Conservation (phyloP, 2,113 vertebrate genomes). For the Nematolebias whitei region DNA sequence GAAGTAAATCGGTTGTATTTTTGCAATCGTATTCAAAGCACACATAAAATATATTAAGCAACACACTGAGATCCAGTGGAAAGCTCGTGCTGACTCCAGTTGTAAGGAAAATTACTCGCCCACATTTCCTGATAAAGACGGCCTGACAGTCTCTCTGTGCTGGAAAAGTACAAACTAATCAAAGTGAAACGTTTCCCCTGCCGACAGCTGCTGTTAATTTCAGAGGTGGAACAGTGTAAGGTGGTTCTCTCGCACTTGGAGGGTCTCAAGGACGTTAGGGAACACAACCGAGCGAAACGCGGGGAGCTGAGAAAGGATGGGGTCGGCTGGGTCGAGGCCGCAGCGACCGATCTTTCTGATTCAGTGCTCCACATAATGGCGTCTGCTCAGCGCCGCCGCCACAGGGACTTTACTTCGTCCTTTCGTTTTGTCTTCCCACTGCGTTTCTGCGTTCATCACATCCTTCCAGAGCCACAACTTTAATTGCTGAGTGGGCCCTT, state of each 20-base stretch:
- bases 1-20: neutral
- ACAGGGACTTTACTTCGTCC: conserved; percentile 49
- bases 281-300: conserved; percentile 11
- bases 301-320: conserved; percentile 10
- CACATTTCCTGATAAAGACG: conserved; percentile 23
- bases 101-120: conserved; percentile 30
- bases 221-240: conserved; percentile 30
- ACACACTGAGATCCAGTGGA: neutral
- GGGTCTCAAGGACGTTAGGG: conserved; percentile 36
- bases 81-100: conserved; percentile 16
- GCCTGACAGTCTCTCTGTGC: conserved; percentile 19
- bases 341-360: conserved; percentile 65
- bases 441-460: conserved; percentile 4
- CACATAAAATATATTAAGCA: neutral
- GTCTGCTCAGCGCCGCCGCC: conserved; percentile 40
- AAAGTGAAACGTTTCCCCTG: conserved; percentile 51
- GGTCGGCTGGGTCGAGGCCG: conserved; percentile 40
- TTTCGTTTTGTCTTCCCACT: conserved; percentile 35
- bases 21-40: neutral
- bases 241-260: conserved; percentile 20
- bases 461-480: conserved; percentile 2
- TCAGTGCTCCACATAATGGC: conserved; percentile 71
- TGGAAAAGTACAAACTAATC: conserved; percentile 45
- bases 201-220: conserved; percentile 44
- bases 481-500: conserved; percentile 1